Evolutionary conservation across 2,888 invertebrate species (phyloP), one percentile per base, ranked within the genome.

Genomic region (Drosophila diplacantha): DNA sequence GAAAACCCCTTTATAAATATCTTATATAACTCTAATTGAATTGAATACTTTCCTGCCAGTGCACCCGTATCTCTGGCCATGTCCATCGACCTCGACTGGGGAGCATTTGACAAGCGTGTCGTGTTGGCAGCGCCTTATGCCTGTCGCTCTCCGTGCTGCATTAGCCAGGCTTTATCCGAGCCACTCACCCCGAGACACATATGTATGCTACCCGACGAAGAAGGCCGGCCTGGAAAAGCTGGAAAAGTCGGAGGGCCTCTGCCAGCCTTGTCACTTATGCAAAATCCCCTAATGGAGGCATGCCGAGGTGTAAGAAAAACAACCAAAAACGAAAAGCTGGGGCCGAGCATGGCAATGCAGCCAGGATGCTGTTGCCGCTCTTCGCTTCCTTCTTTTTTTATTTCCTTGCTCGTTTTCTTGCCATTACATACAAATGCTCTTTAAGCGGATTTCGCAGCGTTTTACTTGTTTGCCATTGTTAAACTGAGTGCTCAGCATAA

Each of bases 391-490:
- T 32, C 34, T 24, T 50, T 53, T 56, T 53, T 34, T 24, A 24
- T 24, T 32, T 16, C 20, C 14, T 20, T 34, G 51, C 41, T 57
- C 37, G 34, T 56, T 46, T 59, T 60, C 34, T 61, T 55, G 58
- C 69, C 70, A 51, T 74, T 64, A 80, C 77, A 77, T 74, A 77
- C 78, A 82, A 77, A 83, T 83, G 79, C 74, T 79, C 79, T 81
- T 79, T 81, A 83, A 83, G 83, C 79, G 83, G 83, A 81, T 78
- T 78, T 78, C 72, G 70, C 61, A 64, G 66, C 74, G 72, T 70
- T 79, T 83, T 83, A 67, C 72, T 83, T 79, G 79, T 79, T 83
- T 78, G 78, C 81, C 77, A 83, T 78, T 78, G 77, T 78, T 81
- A 83, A 78, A 78, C 83, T 74, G 78, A 80, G 73, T 74, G 83